Evolutionary conservation across 1,140 invertebrate genomes (phyloP), one percentile per base, ranked within the genome.

Genomic region (Callitettix versicolor): DNA sequence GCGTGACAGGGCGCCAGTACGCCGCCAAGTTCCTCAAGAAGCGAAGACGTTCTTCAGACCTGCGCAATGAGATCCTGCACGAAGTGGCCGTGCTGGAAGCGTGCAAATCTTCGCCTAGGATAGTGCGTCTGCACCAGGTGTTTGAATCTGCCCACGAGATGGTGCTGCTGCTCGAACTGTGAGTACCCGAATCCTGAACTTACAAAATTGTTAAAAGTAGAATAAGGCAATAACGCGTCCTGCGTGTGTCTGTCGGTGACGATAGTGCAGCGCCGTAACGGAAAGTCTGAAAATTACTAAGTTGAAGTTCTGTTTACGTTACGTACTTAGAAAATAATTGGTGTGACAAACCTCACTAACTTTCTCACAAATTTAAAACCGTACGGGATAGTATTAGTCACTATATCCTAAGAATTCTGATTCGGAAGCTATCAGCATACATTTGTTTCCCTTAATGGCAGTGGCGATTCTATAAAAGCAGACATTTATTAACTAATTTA

Each of bases 21-120:
- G 95, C 95, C 1, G 95, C 93, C 58, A 98, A 98, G 75, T 94
- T 90, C 73, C 86, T 97, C 60, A 82, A 86, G 69, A 93, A 95
- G 70, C 75, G 91, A 61, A 79, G 91, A 64, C 80, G 86, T 59
- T 84, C 82, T 22, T 79, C 82, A 57, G 87, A 91, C 71, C 80
- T 86, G 30, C 80, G 81, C 60, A 81, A 81, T 63, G 88, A 92
- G 71, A 90, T 91, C 52, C 77, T 86, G 58, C 88, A 94, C 71
- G 92, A 95, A 71, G 88, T 94, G 56, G 88, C 90, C 44, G 91
- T 95, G 64, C 78, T 95, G 57, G 83, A 89, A 65, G 77, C 90
- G 58, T 88, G 88, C 64, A 76, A 80, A 9, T 76, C 80, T 63
- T 86, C 86, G 69, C 77, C 82, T 24, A 76, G 88, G 55, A 85